A percentile compares a stretch with the other conserved stretches of the same genome.
phyloP scores from a whole-genome alignment of 2,797 vertebrate species.

The Microctenopoma lineatum region DNA sequence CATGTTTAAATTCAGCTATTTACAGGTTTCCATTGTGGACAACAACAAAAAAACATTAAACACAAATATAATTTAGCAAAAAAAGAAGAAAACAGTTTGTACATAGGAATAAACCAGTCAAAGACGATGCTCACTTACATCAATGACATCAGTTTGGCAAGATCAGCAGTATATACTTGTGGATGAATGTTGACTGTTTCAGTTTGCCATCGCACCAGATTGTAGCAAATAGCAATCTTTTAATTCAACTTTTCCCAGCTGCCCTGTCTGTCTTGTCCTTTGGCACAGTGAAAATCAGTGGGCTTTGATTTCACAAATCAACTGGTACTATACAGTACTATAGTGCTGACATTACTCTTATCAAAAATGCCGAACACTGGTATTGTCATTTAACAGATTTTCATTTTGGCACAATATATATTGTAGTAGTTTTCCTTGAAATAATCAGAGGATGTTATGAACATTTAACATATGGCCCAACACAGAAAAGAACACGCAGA shows the following conservation, averaged over 20 bases:
- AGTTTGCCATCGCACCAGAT: neutral
- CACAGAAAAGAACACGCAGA: neutral
- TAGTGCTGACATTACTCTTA: constrained; percentile 8
- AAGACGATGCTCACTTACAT: constrained; percentile 35
- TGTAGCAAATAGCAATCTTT: neutral
- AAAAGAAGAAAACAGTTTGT: constrained; percentile 41
- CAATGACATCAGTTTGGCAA: constrained; percentile 31
- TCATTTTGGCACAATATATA: constrained; percentile 32
- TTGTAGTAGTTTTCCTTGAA: constrained; percentile 9
- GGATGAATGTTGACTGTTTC: constrained; percentile 12
- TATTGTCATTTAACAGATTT: constrained; percentile 25
- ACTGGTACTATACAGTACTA: constrained; percentile 28
- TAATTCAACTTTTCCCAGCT: constrained; percentile 3
- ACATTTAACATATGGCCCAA: constrained; percentile 2
- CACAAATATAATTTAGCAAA: constrained; percentile 45
- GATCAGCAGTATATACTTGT: constrained; percentile 14
- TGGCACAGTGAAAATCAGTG: constrained; percentile 40
- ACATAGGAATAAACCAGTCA: constrained; percentile 39
- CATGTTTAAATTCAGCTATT: constrained; percentile 85
- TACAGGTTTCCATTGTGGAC: constrained; percentile 81
- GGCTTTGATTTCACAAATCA: constrained; percentile 34
- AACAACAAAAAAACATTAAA: constrained; percentile 75
- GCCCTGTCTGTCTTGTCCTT: constrained; percentile 29
- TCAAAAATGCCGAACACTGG: neutral
- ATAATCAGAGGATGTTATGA: no score